Conservation (phyloP, 2,888 invertebrate species). For the Drosophila vallismaia region DNA sequence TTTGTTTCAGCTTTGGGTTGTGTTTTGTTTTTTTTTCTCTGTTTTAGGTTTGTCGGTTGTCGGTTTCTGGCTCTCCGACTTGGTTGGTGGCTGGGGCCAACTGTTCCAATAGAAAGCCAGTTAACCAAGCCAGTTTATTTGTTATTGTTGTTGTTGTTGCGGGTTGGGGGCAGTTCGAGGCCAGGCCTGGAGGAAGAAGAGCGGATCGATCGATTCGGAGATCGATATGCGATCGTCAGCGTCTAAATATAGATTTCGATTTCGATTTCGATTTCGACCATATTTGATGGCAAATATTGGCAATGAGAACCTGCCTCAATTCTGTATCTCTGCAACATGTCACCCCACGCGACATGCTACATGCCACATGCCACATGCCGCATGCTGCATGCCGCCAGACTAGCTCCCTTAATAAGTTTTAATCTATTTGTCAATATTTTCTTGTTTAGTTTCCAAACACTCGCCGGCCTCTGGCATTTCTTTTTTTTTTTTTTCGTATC, state of each 20-base stretch:
- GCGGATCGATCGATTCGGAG: constrained; percentile 31
- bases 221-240: constrained; percentile 60
- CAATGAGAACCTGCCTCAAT: constrained; percentile 75
- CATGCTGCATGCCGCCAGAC: constrained; percentile 20
- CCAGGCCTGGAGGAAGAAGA: constrained; percentile 47
- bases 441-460: constrained; percentile 75
- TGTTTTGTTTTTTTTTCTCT: too few species aligned
- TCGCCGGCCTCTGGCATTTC: constrained; percentile 40
- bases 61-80: constrained; percentile 25
- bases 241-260: constrained; percentile 77
- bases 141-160: constrained; percentile 1
- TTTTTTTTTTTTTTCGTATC: too few species aligned
- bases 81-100: constrained; percentile 50
- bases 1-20: constrained; percentile 13
- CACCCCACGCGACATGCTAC: constrained; percentile 74
- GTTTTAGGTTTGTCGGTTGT: too few species aligned
- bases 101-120: constrained; percentile 76
- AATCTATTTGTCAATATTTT: constrained; percentile 80
- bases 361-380: constrained; percentile 35
- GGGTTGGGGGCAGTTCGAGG: constrained; percentile 45
- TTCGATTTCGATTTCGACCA: constrained; percentile 78
- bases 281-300: constrained; percentile 80
- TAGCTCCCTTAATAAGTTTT: constrained; percentile 69
- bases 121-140: constrained; percentile 39
- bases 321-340: constrained; percentile 56